These are phyloP conservation scores for Conger conger DNA, from an alignment of 2,113 vertebrate genomes.

Conservation along the genomic window DNA sequence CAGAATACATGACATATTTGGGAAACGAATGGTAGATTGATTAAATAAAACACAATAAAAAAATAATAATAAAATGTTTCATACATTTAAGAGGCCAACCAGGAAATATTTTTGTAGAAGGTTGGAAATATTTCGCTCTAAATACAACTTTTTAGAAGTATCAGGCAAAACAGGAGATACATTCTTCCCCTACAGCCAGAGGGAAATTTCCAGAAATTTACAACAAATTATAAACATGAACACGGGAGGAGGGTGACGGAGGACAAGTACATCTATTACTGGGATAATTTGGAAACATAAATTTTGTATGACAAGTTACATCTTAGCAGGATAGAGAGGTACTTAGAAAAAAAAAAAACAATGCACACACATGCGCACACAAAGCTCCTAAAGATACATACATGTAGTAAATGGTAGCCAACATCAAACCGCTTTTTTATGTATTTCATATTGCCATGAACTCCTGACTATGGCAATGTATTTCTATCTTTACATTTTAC, in stretches of 20 bases:
- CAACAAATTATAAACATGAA: conserved; percentile 18
- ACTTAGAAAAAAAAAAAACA: neutral
- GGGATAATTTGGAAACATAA: neutral
- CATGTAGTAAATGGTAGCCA: neutral
- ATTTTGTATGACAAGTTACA: neutral
- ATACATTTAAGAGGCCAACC: no score
- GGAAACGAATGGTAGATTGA: no score
- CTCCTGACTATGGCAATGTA: neutral
- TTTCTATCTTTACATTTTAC: neutral
- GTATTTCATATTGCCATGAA: neutral
- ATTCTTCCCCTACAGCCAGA: neutral
- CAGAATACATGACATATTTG: no score
- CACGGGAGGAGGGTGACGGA: conserved; percentile 37
- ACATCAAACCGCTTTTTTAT: neutral
- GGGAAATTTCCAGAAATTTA: conserved; percentile 5
- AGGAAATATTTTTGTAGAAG: no score
- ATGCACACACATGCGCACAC: neutral
- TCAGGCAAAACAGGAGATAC: neutral
- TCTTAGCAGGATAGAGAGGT: neutral
- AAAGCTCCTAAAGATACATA: neutral
- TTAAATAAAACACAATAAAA: no score
- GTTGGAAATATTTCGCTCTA: no score
- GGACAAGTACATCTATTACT: conserved; percentile 19
- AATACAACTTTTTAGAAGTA: no score
- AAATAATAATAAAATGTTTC: no score